Base-by-base conservation (phyloP, 1,140 invertebrate species). In the Drosophila simulans region DNA sequence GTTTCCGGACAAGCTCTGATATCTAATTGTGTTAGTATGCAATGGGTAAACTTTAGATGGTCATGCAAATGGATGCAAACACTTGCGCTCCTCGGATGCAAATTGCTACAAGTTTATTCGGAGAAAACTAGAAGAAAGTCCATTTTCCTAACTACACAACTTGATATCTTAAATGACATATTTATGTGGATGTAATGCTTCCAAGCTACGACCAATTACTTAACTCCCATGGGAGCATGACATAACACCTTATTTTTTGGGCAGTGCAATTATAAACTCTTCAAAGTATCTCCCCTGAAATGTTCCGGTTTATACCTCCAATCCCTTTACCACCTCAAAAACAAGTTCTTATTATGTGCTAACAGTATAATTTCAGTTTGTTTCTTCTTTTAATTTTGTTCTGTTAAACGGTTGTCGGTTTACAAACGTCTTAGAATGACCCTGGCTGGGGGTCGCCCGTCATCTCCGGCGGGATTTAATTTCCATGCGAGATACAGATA, bases 21-120 rank as follows among this genome's bases (percentile, higher is more conserved):
- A 90, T 78, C 55, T 81, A 88, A 88, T 80, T 88, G 80, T 89
- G 84, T 89, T 88, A 83, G 56, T 83, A 76, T 80, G 80, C 60
- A 73, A 66, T 72, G 66, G 58, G 48, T 68, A 71, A 74, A 52
- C 49, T 63, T 34, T 37, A 51, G 37, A 64, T 25, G 54, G 60
- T 20, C 42, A 69, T 82, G 75, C 58, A 69, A 82, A 79, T 68
- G 62, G 49, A 48, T 48, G 11, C 10, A 17, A 69, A 25, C 40
- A 31, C 40, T 40, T 62, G 43, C 64, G 34, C 43, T 69, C 20
- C 49, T 52, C 17, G 45, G 39, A 68, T 40, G 58, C 58, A 64
- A 56, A 51, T 42, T 37, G 51, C 58, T 17, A 48, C 25, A 46
- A 52, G 43, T 46, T 42, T 40, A 27, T 59, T 13, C 15, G 10